phyloP scores from a whole-genome alignment of 2,888 invertebrate genomes.

The Phyllotreta striolata region DNA sequence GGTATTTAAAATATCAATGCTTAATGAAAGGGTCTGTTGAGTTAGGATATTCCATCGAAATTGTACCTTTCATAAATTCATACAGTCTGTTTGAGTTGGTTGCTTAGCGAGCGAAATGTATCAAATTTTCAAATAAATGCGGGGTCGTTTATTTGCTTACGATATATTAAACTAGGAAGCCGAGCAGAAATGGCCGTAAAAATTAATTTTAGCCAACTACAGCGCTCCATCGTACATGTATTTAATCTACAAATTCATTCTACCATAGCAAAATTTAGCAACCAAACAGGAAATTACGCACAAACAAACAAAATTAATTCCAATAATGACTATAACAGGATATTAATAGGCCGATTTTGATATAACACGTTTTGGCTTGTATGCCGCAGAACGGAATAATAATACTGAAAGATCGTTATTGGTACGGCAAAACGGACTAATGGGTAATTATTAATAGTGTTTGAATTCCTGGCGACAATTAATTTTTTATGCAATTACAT shows the following conservation, averaged over 20 bases:
- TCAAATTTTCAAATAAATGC: no score
- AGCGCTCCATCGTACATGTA: conserved; percentile 9
- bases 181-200: conserved; percentile 6
- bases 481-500: no score
- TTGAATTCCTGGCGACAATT: no score
- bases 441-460: no score
- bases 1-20: no score
- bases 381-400: conserved; percentile 14
- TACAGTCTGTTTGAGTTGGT: no score
- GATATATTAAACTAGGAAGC: conserved; percentile 6
- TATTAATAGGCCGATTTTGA: conserved; percentile 35
- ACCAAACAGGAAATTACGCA: conserved; percentile 33
- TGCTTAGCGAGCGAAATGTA: no score
- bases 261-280: conserved; percentile 28
- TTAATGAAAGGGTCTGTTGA: no score
- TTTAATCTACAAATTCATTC: conserved; percentile 32
- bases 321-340: conserved; percentile 34
- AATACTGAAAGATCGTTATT: conserved; percentile 26
- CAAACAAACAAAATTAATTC: conserved; percentile 34
- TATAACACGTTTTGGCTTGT: conserved; percentile 25
- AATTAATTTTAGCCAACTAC: conserved; percentile 14
- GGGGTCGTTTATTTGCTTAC: no score
- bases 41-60: no score
- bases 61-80: no score
- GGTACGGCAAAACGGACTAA: background rate